Evolutionary conservation across 2,888 invertebrate species (phyloP).

Genomic region (Lysandra coridon): DNA sequence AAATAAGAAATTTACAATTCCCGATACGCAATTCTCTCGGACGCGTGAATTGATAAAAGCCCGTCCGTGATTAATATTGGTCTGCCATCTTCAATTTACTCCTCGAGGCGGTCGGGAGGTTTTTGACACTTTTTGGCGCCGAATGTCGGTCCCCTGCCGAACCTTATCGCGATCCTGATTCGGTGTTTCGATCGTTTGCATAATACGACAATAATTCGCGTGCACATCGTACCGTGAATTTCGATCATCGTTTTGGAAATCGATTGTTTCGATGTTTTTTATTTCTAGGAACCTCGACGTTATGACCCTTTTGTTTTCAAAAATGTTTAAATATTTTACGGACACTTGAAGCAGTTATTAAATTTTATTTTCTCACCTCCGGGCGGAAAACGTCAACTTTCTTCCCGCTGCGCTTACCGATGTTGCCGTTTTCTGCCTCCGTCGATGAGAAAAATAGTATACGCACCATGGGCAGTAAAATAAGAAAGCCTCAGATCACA

Average conservation of each 20-base stretch:
- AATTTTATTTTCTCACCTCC: not conserved
- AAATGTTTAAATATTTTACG: not conserved
- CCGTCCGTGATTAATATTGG: conserved; percentile 35
- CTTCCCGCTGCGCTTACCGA: no score
- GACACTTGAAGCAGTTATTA: not conserved
- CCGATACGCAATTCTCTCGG: conserved; percentile 14
- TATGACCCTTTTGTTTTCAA: not conserved
- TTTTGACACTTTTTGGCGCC: conserved; percentile 50
- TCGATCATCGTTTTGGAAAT: conserved; percentile 28
- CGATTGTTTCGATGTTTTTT: conserved; percentile 19
- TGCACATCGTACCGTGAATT: conserved; percentile 33
- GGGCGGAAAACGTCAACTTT: no score
- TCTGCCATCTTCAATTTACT: conserved; percentile 42
- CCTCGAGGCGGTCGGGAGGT: conserved; percentile 38
- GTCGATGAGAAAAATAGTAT: no score
- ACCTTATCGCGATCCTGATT: conserved; percentile 44
- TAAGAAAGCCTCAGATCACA: no score
- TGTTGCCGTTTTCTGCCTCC: no score
- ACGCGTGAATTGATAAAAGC: conserved; percentile 30
- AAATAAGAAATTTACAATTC: conserved; percentile 16
- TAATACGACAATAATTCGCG: conserved; percentile 43
- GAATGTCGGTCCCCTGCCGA: conserved; percentile 44
- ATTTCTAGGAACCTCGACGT: conserved; percentile 4
- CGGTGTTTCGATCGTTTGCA: conserved; percentile 43
- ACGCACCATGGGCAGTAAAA: no score